Base-by-base conservation (phyloP, 2,113 vertebrate species). In the Gymnocephalus cernua region DNA sequence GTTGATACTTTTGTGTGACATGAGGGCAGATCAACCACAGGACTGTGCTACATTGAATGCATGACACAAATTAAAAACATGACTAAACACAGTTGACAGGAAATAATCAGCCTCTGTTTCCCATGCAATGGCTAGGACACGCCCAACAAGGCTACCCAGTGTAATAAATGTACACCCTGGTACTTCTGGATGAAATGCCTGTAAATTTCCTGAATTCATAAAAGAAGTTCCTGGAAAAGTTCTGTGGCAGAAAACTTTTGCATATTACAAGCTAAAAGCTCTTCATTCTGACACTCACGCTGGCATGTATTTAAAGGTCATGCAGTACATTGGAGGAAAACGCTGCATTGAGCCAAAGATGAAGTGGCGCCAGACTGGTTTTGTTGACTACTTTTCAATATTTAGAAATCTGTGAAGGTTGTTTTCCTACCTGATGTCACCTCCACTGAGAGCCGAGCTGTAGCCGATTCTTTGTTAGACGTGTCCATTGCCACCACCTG, bases 401-500 rank as follows among this genome's bases (percentile, higher is more conserved):
- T 32, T 57, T 1, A 74, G 2, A 2, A 2, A 21, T 12, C 0
- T 38, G 16, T 44, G 25, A 68, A 13, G 57, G 7, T 13, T 53
- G 25, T 41, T 1, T n/a, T 48, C 77, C 80, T 79, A 96, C 95
- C 93, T 93, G 80, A 29, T 15, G 50, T 85, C 32, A 95, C 88
- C 45, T 94, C 79, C 38, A 95, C 68, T 1, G 6, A 9, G 2
- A 96, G 85, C 11, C 5, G 1, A 0, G 87, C 80, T 48, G 47
- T 89, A 13, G 25, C 82, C 0, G 53, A 47, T 27, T 96, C 91
- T 0, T 13, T 29, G 21, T 75, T 95, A 0, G 12, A 32, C 0
- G 14, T 41, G 88, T 96, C 95, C 35, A 7, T 27, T 6, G 93
- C 95, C 35, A 47, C 45, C 48, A 95, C 83, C 94, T 95, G 73